These are phyloP conservation scores for Ameiurus melas DNA, from an alignment of 2,113 vertebrate genomes.

Conservation along the genomic window DNA sequence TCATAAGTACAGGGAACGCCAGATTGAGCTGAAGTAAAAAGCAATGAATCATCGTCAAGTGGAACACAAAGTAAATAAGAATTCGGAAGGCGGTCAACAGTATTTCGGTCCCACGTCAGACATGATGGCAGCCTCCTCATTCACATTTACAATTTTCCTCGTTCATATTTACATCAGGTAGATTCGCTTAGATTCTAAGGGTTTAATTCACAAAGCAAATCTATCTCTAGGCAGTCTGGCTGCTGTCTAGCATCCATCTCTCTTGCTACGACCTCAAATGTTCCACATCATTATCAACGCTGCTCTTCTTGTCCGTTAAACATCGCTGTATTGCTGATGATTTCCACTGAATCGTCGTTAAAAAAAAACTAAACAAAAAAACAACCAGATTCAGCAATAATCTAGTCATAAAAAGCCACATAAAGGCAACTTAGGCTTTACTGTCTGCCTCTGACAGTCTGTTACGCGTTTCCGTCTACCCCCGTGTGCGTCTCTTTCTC, in stretches of 20 bases:
- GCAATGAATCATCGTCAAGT: slow-evolving; percentile 55
- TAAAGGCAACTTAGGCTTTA: neutral
- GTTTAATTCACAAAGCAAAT: neutral
- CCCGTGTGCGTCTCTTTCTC: slow-evolving; percentile 9
- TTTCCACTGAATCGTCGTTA: neutral
- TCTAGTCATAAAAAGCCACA: neutral
- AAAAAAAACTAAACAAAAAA: too few relatives aligned
- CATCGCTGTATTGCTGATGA: neutral
- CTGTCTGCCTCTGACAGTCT: slow-evolving; percentile 9
- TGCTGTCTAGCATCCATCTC: neutral
- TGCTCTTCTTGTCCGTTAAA: neutral
- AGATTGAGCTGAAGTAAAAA: slow-evolving; percentile 53
- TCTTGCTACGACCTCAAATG: neutral
- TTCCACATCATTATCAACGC: neutral
- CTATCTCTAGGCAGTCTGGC: neutral
- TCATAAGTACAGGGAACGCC: slow-evolving; percentile 57
- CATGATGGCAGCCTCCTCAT: slow-evolving; percentile 7
- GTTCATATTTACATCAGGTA: neutral
- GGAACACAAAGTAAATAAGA: slow-evolving; percentile 53
- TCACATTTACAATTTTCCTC: neutral
- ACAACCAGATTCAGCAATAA: neutral
- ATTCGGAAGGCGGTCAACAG: slow-evolving; percentile 55
- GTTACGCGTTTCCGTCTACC: slow-evolving; percentile 12
- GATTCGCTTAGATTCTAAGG: slow-evolving; percentile 24
- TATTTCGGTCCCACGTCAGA: slow-evolving; percentile 7